A percentile compares a stretch with the other conserved stretches of the same genome.
Evolutionary conservation across 2,113 vertebrate genomes (phyloP).

Genomic region (Elgaria multicarinata): DNA sequence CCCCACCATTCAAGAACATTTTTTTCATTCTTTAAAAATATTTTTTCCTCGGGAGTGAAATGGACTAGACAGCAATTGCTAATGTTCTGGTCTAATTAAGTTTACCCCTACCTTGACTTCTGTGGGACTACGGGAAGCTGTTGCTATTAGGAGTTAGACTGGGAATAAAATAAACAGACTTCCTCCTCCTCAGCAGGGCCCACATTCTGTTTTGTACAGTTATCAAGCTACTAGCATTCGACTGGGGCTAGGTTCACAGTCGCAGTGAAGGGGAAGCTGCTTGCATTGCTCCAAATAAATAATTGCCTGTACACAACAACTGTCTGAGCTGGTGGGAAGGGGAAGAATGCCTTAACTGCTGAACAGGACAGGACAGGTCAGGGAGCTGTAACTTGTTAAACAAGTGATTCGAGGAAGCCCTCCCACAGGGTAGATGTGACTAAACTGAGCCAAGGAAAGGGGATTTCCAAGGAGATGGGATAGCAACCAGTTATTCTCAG

Average conservation of each 20-base stretch:
- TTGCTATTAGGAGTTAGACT: background rate
- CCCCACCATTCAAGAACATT: background rate
- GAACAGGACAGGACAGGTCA: background rate
- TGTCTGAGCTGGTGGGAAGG: background rate
- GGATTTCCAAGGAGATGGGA: constrained; percentile 36
- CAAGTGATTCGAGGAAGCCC: background rate
- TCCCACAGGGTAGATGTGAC: background rate
- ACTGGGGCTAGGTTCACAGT: background rate
- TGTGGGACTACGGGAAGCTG: background rate
- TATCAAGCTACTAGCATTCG: background rate
- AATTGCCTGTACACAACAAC: background rate
- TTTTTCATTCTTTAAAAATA: background rate
- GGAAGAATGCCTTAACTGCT: background rate
- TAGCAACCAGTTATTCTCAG: constrained; percentile 3
- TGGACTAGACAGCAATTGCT: background rate
- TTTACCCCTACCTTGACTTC: background rate
- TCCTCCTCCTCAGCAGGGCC: background rate
- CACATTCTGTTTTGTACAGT: background rate
- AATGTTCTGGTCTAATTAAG: background rate
- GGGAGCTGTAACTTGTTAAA: background rate
- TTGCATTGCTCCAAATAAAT: background rate
- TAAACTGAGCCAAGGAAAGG: constrained; percentile 11
- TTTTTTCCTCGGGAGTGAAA: background rate
- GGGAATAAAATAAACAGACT: background rate
- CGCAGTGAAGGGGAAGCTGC: background rate